These are phyloP conservation scores for Leptinotarsa juncta DNA, from an alignment of 2,888 invertebrate species.

Conservation along the genomic window DNA sequence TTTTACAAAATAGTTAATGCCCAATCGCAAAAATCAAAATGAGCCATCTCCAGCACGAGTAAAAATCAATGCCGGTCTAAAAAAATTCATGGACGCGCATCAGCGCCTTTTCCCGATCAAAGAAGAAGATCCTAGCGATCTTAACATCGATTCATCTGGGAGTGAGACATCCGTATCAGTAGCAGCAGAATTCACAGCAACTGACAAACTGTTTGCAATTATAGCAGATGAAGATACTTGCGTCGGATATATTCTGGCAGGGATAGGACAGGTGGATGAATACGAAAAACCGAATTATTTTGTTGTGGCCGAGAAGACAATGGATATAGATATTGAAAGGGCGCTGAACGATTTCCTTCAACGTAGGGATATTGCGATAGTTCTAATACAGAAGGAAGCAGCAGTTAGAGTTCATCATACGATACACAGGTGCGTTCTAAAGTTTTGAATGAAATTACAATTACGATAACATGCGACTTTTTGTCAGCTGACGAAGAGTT, in stretches of 20 bases:
- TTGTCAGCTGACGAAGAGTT: too few relatives aligned
- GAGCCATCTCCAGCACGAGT: background rate
- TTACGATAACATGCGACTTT: too few relatives aligned
- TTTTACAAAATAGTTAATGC: background rate
- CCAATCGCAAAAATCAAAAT: conserved; percentile 1
- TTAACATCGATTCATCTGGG: conserved; percentile 19
- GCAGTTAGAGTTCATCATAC: conserved; percentile 41
- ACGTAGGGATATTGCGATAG: conserved; percentile 46
- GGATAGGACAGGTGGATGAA: conserved; percentile 48
- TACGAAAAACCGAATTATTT: conserved; percentile 46
- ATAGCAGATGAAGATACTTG: conserved; percentile 54
- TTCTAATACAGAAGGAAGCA: conserved; percentile 50
- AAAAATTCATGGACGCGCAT: conserved; percentile 20
- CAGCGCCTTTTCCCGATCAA: conserved; percentile 28
- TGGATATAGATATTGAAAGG: conserved; percentile 33
- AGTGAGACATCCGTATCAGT: background rate
- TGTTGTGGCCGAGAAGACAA: conserved; percentile 40
- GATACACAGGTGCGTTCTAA: background rate
- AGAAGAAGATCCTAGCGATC: conserved; percentile 35
- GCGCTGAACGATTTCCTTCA: conserved; percentile 37
- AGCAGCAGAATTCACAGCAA: background rate
- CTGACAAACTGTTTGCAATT: conserved; percentile 42
- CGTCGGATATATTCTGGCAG: conserved; percentile 51
- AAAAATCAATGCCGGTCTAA: background rate
- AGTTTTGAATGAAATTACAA: background rate